Evolutionary conservation across 2,113 vertebrate genomes (phyloP).

Genomic region (Tinamus guttatus): DNA sequence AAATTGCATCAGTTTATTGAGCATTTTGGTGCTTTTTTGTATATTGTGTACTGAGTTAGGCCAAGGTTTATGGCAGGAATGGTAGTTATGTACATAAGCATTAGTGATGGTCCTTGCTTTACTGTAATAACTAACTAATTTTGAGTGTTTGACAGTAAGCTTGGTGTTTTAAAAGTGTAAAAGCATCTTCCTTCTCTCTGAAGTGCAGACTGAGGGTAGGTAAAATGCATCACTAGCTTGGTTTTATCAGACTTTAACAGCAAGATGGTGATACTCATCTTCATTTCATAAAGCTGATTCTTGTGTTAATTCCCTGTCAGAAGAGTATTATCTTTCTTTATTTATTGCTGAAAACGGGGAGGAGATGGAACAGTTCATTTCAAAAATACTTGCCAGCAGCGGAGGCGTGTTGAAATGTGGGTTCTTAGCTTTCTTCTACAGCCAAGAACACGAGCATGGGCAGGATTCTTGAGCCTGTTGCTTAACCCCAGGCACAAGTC

Average conservation of each 20-base stretch:
- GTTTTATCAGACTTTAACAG: background rate
- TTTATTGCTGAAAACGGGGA: background rate
- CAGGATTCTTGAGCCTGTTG: background rate
- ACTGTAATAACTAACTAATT: background rate
- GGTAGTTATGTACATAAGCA: background rate
- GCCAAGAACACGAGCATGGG: background rate
- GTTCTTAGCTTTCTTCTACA: background rate
- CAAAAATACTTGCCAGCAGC: background rate
- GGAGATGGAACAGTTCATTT: background rate
- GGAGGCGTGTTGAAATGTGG: background rate
- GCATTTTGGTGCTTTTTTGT: background rate
- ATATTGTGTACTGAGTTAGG: background rate
- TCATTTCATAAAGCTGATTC: background rate
- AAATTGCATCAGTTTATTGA: background rate
- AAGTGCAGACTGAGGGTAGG: background rate
- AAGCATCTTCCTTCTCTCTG: background rate
- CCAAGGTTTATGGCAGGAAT: background rate
- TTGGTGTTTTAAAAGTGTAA: background rate
- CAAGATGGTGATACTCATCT: background rate
- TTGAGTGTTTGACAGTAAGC: background rate
- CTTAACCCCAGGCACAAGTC: background rate
- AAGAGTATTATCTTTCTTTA: background rate
- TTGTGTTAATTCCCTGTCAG: background rate
- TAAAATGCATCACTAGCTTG: background rate
- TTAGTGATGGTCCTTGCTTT: background rate